phyloP scores from a whole-genome alignment of 2,113 vertebrate genomes.

The Apus apus region DNA sequence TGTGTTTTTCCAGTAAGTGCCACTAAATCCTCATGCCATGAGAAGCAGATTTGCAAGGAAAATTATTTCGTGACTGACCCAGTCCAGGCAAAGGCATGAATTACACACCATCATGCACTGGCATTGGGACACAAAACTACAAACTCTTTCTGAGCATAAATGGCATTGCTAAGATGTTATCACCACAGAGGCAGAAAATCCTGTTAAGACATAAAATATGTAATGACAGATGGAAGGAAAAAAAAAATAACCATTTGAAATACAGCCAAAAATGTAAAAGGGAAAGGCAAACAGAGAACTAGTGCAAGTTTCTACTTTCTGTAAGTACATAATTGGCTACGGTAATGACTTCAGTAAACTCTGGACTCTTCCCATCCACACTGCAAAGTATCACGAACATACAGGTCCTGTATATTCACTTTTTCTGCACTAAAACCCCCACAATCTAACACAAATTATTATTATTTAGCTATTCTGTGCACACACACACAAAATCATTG shows the following conservation, averaged over 20 bases:
- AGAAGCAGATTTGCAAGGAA: not conserved
- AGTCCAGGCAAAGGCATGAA: not conserved
- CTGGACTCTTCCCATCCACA: not conserved
- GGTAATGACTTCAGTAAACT: not conserved
- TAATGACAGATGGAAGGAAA: not conserved
- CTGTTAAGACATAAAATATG: not conserved
- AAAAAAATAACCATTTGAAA: not conserved
- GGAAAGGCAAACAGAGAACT: not conserved
- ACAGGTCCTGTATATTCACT: not conserved
- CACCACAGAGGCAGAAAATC: not conserved
- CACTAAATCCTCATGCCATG: not conserved
- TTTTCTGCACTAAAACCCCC: not conserved
- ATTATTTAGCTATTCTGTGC: not conserved
- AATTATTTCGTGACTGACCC: not conserved
- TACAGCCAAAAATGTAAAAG: not conserved
- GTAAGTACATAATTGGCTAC: not conserved
- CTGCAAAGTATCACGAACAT: not conserved
- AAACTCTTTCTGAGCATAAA: not conserved
- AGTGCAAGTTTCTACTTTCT: not conserved
- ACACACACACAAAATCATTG: not conserved
- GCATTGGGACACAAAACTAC: not conserved
- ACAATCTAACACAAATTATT: not conserved
- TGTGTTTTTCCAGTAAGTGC: not conserved
- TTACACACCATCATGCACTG: fast-evolving
- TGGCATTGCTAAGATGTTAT: not conserved